Evolutionary conservation across 2,797 vertebrate species (phyloP).

Genomic region (Balearica regulorum): DNA sequence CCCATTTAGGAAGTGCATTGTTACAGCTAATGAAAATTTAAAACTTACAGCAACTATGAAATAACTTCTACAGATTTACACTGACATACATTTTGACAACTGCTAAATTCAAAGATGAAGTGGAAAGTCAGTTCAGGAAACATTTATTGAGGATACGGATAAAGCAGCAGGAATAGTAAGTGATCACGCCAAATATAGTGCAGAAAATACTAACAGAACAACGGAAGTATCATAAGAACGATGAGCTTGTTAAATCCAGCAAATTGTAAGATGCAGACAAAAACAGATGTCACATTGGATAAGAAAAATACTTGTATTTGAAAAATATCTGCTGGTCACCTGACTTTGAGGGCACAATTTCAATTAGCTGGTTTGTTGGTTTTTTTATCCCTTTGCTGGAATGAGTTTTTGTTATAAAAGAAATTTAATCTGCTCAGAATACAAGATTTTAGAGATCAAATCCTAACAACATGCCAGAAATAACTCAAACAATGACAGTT

Average conservation of each 20-base stretch:
- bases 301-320: background rate
- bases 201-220: slow-evolving; percentile 30
- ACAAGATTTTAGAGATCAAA: background rate
- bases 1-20: background rate
- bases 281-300: background rate
- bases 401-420: background rate
- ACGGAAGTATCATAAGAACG: background rate
- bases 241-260: background rate
- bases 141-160: background rate
- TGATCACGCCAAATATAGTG: slow-evolving; percentile 10
- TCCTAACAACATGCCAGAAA: background rate
- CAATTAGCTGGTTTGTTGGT: background rate
- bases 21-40: background rate
- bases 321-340: background rate
- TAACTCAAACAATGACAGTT: background rate
- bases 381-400: background rate
- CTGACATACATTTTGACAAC: background rate
- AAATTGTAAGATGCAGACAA: background rate
- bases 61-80: background rate
- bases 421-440: background rate
- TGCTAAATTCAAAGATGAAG: slow-evolving; percentile 29
- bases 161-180: slow-evolving; percentile 29
- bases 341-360: background rate
- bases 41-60: background rate
- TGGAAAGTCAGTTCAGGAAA: slow-evolving; percentile 7